These are phyloP conservation scores for Sphaerophoria rueppellii DNA, from an alignment of 2,888 invertebrate genomes.

Conservation along the genomic window DNA sequence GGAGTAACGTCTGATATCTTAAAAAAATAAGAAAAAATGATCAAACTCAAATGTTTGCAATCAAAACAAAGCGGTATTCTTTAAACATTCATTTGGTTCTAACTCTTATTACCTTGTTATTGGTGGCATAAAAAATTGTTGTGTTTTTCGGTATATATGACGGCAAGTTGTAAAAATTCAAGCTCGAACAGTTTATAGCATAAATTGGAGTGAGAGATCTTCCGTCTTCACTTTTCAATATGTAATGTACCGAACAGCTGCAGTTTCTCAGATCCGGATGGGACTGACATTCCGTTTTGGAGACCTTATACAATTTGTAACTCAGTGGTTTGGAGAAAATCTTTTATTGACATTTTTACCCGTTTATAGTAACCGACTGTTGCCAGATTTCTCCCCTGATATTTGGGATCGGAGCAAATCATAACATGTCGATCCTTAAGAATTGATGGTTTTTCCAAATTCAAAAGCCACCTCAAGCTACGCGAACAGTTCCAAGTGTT, in stretches of 20 bases:
- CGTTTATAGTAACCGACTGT: constrained; percentile 80
- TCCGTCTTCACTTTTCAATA: constrained; percentile 76
- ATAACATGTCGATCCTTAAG: constrained; percentile 79
- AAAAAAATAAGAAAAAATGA: background rate
- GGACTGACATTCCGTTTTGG: constrained; percentile 78
- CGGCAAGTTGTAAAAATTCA: constrained; percentile 79
- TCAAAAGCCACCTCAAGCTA: constrained; percentile 80
- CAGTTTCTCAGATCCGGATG: constrained; percentile 80
- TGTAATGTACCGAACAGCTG: constrained; percentile 80
- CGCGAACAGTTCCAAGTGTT: constrained; percentile 82
- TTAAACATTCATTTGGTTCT: background rate
- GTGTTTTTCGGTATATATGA: constrained; percentile 80
- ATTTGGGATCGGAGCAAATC: constrained; percentile 80
- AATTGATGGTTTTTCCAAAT: constrained; percentile 77
- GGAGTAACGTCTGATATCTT: constrained; percentile 88
- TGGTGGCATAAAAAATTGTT: constrained; percentile 79
- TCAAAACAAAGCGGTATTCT: background rate
- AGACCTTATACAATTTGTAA: constrained; percentile 70
- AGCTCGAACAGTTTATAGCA: constrained; percentile 80
- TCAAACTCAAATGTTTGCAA: too few species aligned
- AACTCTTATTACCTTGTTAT: constrained; percentile 77
- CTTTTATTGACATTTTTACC: constrained; percentile 73
- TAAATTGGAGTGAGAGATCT: constrained; percentile 80
- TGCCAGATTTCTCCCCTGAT: constrained; percentile 79
- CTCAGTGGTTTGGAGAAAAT: too few species aligned